phyloP scores from a whole-genome alignment of 2,797 vertebrate species.

The Chelonia mydas region DNA sequence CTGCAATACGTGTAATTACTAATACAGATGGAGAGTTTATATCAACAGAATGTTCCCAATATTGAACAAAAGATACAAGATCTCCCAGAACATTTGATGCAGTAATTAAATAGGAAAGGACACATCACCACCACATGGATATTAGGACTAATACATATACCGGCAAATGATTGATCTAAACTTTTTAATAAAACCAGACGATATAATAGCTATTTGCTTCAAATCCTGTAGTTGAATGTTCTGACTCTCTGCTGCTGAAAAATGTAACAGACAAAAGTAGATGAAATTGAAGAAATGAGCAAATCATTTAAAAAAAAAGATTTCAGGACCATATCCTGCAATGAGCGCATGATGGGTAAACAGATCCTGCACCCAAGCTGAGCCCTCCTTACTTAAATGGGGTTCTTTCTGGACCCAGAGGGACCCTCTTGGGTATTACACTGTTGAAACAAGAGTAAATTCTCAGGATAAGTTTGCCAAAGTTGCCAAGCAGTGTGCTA shows the following conservation, averaged over 20 bases:
- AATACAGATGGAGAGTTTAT: neutral
- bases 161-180: neutral
- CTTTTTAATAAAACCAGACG: neutral
- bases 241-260: neutral
- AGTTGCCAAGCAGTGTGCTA: neutral
- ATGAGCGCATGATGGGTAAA: neutral
- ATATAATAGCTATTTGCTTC: neutral
- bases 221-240: neutral
- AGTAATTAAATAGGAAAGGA: neutral
- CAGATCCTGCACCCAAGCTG: neutral
- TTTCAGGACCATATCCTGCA: neutral
- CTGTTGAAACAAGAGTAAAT: neutral
- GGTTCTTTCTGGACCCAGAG: neutral
- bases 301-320: neutral
- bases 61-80: neutral
- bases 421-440: neutral
- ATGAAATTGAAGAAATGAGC: neutral
- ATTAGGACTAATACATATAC: neutral
- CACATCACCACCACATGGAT: neutral
- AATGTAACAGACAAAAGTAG: neutral
- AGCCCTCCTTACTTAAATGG: neutral
- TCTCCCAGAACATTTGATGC: neutral
- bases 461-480: neutral
- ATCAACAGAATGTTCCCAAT: neutral
- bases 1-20: neutral